These are phyloP conservation scores for Danio tinwini DNA, from an alignment of 2,797 vertebrate species.

Conservation along the genomic window DNA sequence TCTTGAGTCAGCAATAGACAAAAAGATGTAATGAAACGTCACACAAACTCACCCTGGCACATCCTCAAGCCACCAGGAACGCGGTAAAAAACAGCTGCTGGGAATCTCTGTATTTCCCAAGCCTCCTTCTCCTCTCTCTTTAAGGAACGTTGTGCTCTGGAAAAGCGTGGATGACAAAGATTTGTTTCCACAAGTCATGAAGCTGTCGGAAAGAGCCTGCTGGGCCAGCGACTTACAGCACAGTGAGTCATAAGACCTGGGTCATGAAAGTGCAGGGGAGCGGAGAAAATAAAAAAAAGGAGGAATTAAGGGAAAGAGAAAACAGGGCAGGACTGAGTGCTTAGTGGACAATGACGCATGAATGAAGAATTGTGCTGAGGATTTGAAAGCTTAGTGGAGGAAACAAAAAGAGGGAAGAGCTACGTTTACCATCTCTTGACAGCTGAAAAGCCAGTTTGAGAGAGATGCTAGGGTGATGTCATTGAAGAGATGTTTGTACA, in stretches of 20 bases:
- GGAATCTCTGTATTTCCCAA: constrained; percentile 37
- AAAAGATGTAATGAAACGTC: background rate
- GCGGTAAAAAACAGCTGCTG: constrained; percentile 62
- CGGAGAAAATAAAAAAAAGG: constrained; percentile 8
- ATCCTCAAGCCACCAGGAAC: constrained; percentile 52
- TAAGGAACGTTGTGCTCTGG: constrained; percentile 47
- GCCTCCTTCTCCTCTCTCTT: constrained; percentile 41
- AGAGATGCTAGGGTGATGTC: background rate
- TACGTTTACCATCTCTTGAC: constrained; percentile 20
- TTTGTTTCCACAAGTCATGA: constrained; percentile 65
- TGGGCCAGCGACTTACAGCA: constrained; percentile 60
- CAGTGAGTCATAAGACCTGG: constrained; percentile 65
- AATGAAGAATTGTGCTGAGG: constrained; percentile 24
- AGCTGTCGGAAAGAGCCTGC: constrained; percentile 61
- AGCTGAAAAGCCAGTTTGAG: constrained; percentile 4
- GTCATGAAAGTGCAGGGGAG: background rate
- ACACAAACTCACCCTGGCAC: constrained; percentile 28
- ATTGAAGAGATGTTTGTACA: constrained; percentile 7
- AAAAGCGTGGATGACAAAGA: constrained; percentile 58
- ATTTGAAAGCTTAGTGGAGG: constrained; percentile 16
- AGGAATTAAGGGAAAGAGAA: constrained; percentile 1
- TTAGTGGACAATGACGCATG: constrained; percentile 25
- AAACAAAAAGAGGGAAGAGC: constrained; percentile 16
- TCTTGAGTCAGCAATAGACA: background rate
- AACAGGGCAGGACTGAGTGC: background rate